Evolutionary conservation across 2,888 invertebrate species (phyloP), one percentile per base, ranked within the genome.

Genomic region (Clostera curtula): DNA sequence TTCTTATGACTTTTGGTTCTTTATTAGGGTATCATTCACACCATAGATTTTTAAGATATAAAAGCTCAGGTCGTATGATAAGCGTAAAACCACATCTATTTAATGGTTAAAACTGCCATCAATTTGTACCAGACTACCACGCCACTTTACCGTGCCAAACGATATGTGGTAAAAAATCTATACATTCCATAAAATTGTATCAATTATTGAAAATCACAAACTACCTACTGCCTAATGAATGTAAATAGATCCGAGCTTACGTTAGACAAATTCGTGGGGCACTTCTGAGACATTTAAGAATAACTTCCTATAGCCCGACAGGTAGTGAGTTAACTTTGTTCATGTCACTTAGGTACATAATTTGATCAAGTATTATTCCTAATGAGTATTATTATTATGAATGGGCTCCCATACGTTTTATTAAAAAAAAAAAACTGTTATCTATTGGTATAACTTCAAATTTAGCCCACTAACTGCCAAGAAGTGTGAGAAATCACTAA

Each of bases 261-360:
- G 37, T 44, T 56, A 62, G 65, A 73, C 71, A 77, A 76, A 76
- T 77, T 76, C 76, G 73, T 74, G 74, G 74, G 74, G 75, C 71
- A 75, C 70, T 73, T 70, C 59, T 44, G 56, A 66, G 55, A 52
- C 57, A 49, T 40, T 51, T 46, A 43, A 54, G 39, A 47, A 46
- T 55, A n/a, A 14, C 13, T 13, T 48, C 49, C 38, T 43, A 43
- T 40, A 40, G 47, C 30, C 36, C 33, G 27, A 27, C 16, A 44
- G 43, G 50, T 54, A 56, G 56, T 58, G 55, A 51, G 56, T 44
- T 40, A 36, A 34, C 7, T 12, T 6, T 12, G 3, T 11, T 21
- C 7, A 12, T 12, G 3, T n/a, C n/a, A n/a, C n/a, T n/a, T n/a
- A n/a, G n/a, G n/a, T n/a, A n/a, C n/a, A n/a, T n/a, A n/a, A n/a